Conservation (phyloP, 2,797 vertebrate species). For the Tympanoctomys barrerae region DNA sequence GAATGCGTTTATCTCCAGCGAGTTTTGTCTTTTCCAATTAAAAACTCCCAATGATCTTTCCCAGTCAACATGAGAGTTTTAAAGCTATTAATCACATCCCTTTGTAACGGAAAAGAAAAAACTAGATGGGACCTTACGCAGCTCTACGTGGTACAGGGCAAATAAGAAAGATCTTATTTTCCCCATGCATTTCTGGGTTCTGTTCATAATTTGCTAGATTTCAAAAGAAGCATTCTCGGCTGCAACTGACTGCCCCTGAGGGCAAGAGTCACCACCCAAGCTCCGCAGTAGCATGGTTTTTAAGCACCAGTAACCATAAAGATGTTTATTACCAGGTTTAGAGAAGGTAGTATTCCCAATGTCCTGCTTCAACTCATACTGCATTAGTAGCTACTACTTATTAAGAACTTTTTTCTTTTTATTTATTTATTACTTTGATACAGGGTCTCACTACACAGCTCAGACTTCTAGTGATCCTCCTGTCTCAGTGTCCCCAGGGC, state of each 20-base stretch:
- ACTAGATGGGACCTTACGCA: not conserved
- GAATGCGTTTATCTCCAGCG: slow-evolving; percentile 42
- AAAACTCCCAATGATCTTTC: slow-evolving; percentile 49
- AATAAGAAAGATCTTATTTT: slow-evolving; percentile 16
- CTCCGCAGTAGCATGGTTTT: not conserved
- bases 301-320: not conserved
- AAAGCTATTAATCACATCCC: slow-evolving; percentile 56
- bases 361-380: not conserved
- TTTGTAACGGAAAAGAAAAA: slow-evolving; percentile 42
- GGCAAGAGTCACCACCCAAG: not conserved
- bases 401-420: not conserved
- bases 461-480: no score
- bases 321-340: not conserved
- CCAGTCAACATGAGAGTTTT: slow-evolving; percentile 48
- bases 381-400: not conserved
- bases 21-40: slow-evolving; percentile 60
- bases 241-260: not conserved
- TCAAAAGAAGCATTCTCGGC: not conserved
- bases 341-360: not conserved
- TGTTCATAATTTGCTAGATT: not conserved
- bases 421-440: no score
- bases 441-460: no score
- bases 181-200: not conserved
- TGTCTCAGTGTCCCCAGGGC: no score
- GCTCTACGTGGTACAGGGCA: not conserved